Evolutionary conservation across 1,140 invertebrate species (phyloP), one percentile per base, ranked within the genome.

Genomic region (Rhopalosiphum maidis): DNA sequence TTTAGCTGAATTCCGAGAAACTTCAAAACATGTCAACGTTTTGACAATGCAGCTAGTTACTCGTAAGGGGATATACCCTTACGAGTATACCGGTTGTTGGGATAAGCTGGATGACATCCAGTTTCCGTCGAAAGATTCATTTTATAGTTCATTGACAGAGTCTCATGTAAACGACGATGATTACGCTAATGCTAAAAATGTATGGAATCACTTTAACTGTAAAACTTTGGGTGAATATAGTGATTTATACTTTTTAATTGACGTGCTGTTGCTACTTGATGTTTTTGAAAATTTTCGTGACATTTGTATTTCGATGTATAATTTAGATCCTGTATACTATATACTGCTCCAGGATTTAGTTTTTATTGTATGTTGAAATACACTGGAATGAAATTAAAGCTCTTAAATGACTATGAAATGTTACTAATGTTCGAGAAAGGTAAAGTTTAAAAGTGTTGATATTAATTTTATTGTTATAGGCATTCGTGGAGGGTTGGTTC

Each of bases 221-320:
- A 68, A 94, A 48, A 95, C 86, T 6, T 22, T 88, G 4, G 86
- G 86, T 93, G 94, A 96, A 93, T 96, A 55, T 94, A 95, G 94
- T 23, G 94, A 95, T 94, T 90, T 95, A 15, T 96, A 96, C 94
- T 86, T 95, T n/a, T 95, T 95, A 95, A 95, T 55, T 7, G 54
- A 55, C 23, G 54, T 55, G 22, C 3, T 55, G 5, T 95, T 37
- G 95, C 94, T 95, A 51, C 94, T 94, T 25, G 95, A 95, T 94
- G 94, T 95, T 25, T 95, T 95, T 94, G 95, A 95, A 88, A 93
- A 93, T 86, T 94, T 93, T 30, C 83, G 94, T 0, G 96, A 96
- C 51, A 94, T 97, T 0, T 95, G 95, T 37, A 95, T 94, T 0
- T 30, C 21, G 22, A 46, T 94, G 2, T 85, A 90, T 30, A 41